Conservation (phyloP, 2,113 vertebrate species). For the Pteropus alecto region DNA sequence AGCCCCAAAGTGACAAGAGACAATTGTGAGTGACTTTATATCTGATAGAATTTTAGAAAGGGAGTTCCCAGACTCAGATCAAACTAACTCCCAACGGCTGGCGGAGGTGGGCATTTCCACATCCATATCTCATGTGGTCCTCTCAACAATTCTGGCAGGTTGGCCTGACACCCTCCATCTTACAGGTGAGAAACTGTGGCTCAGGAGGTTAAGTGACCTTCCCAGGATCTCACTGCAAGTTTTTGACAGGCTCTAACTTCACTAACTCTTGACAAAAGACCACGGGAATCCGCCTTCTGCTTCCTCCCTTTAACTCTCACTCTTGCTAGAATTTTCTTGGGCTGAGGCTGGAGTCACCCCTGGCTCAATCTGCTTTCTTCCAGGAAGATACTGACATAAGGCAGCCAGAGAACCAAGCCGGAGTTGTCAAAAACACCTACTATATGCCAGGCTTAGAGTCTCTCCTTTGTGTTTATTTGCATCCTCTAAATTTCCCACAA, state of each 20-base stretch:
- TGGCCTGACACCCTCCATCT: neutral
- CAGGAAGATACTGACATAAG: neutral
- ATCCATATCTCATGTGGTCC: neutral
- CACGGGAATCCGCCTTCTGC: neutral
- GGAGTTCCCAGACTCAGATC: neutral
- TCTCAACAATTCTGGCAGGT: neutral
- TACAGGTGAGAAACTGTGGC: neutral
- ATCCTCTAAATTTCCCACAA: neutral
- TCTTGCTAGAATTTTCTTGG: neutral
- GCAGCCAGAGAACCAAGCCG: neutral
- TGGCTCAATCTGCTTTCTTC: neutral
- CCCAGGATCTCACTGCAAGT: neutral
- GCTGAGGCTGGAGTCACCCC: neutral
- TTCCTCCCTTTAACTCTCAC: neutral
- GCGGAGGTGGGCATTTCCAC: neutral
- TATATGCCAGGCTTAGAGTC: neutral
- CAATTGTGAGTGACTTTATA: neutral
- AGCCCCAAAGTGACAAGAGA: neutral
- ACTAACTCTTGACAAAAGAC: neutral
- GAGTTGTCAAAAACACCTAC: neutral
- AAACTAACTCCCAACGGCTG: neutral
- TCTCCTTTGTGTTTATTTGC: neutral
- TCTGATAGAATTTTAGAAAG: neutral
- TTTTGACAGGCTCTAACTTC: neutral
- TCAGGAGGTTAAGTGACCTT: neutral